Evolutionary conservation across 2,113 vertebrate species (phyloP).

Genomic region (Alexandromys fortis): DNA sequence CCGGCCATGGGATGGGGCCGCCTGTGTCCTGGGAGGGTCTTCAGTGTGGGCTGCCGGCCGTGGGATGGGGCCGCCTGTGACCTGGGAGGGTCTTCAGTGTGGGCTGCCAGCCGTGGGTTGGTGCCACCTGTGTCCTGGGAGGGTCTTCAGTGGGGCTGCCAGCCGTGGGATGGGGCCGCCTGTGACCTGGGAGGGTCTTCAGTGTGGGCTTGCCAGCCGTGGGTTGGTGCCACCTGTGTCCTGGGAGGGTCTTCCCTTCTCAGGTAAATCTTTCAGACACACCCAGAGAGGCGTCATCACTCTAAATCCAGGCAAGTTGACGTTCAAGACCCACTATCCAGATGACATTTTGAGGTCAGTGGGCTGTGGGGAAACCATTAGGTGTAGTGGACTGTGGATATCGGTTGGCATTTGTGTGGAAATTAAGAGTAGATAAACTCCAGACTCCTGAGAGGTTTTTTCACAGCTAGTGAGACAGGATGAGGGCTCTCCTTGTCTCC

Average conservation of each 20-base stretch:
- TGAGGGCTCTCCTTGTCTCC: not conserved
- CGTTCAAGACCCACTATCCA: not conserved
- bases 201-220: no score
- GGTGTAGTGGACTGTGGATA: not conserved
- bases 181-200: no score
- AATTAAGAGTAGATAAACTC: not conserved
- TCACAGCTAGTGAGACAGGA: not conserved
- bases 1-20: not conserved
- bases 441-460: not conserved
- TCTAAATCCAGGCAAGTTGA: not conserved
- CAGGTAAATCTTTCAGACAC: not conserved
- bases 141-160: not conserved
- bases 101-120: not conserved
- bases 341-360: constrained; percentile 2
- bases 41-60: not conserved
- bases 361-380: not conserved
- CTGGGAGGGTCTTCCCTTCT: no score
- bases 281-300: not conserved
- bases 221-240: not conserved
- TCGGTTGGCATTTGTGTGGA: not conserved
- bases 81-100: not conserved
- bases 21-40: not conserved
- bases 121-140: not conserved
- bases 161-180: no score
- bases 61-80: no score